Conservation (phyloP, 2,888 invertebrate species). For the Meta bourneti region DNA sequence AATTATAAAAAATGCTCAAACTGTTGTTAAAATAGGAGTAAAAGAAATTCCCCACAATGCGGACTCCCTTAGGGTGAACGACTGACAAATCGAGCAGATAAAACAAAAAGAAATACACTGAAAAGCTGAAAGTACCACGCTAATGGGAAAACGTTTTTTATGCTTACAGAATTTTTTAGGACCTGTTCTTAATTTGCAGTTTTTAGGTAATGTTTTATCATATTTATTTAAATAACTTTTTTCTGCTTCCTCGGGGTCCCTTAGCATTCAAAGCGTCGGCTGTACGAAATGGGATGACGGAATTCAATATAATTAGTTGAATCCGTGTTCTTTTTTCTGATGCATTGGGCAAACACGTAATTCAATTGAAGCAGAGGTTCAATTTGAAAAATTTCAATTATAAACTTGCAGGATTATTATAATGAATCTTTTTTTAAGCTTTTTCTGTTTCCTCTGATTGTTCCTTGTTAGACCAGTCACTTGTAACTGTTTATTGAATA, state of each 20-base stretch:
- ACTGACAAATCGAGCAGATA: constrained; percentile 32
- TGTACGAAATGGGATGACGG: neutral
- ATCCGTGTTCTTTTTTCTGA: neutral
- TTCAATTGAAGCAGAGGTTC: neutral
- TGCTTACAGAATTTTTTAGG: neutral
- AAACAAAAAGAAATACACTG: constrained; percentile 2
- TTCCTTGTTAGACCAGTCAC: neutral
- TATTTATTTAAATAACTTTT: constrained; percentile 11
- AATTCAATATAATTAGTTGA: constrained; percentile 22
- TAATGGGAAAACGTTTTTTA: constrained; percentile 33
- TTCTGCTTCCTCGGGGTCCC: neutral
- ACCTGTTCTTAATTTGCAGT: constrained; percentile 23
- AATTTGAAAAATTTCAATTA: neutral
- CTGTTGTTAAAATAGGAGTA: constrained; percentile 18
- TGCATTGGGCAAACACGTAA: neutral
- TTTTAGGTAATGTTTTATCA: constrained; percentile 18
- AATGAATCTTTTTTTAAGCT: neutral
- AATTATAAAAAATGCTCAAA: constrained; percentile 31
- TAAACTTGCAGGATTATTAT: neutral
- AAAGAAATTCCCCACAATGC: constrained; percentile 23
- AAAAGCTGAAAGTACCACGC: neutral
- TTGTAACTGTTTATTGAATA: neutral
- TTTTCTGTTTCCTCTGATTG: neutral
- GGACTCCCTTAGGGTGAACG: constrained; percentile 19
- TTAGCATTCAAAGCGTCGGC: neutral